Evolutionary conservation across 2,797 vertebrate species (phyloP), one percentile per base, ranked within the genome.

Genomic region (Champsocephalus esox): DNA sequence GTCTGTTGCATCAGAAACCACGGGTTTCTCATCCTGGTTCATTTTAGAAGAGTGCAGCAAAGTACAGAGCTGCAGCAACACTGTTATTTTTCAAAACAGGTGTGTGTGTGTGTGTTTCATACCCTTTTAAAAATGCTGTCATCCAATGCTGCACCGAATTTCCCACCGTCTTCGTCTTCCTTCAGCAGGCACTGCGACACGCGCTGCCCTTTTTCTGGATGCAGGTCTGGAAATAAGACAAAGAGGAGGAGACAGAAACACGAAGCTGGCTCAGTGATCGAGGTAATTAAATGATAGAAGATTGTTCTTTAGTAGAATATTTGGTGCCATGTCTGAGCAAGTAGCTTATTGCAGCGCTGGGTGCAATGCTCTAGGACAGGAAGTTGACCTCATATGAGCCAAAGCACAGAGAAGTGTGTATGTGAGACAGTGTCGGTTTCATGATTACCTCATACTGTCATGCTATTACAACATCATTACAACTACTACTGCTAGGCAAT

Each of bases 61-160:
- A 59, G 69, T 57, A 78, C 51, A 65, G 17, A 38, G 34, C 9
- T n/a, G 34, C 17, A 54, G 41, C 28, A 49, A 58, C 38, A 19
- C 48, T n/a, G 4, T 13, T 12, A 6, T 70, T 66, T 46, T 70
- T 79, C 38, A 17, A 55, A 57, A 73, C 7, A 38, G 51, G 9
- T 66, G 55, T 60, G 43, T 24, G 56, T 32, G 54, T 24, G 51
- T 34, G 16, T 51, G 19, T 19, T 28, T 73, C 3, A 4, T 94
- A 97, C 96, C 96, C 96, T 96, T 84, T 94, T 91, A 83, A 97
- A 96, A 76, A 95, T 77, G 46, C 91, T 66, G 68, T 96, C 94
- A 52, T 95, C 93, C n/a, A 91, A 90, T 70, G 94, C 91, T 28
- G 82, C 55, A 51, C 85, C 48, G 55, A 89, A 88, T 7, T 60